Evolutionary conservation across 2,888 invertebrate genomes (phyloP).

Genomic region (Lucinisca nassula): DNA sequence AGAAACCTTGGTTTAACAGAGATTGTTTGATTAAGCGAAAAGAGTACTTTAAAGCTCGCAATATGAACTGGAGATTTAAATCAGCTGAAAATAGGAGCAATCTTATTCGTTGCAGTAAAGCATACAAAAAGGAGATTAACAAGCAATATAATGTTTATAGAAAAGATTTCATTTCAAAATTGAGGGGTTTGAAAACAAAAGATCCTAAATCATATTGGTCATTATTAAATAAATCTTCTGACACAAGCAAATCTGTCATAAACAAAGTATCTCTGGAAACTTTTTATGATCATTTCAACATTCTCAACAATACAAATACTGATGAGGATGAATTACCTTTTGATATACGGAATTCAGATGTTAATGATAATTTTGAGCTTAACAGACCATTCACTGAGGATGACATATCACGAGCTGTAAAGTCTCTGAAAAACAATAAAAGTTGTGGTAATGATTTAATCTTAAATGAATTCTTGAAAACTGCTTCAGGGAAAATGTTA

Average conservation of each 20-base stretch:
- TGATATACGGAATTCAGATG: background rate
- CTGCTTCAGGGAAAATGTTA: constrained; percentile 1
- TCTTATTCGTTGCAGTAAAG: constrained; percentile 8
- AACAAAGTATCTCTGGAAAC: background rate
- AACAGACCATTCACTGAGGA: background rate
- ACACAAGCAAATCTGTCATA: background rate
- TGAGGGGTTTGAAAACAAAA: background rate
- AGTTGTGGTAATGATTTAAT: background rate
- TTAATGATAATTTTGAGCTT: background rate
- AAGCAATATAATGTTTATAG: background rate
- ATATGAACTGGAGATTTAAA: background rate
- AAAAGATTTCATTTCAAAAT: background rate
- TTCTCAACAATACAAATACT: background rate
- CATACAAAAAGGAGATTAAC: background rate
- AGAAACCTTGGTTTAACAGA: constrained; percentile 5
- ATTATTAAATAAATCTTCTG: background rate
- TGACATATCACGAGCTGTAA: background rate
- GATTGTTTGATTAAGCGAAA: constrained; percentile 4
- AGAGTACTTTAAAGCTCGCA: background rate
- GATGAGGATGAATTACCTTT: background rate
- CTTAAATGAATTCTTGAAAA: background rate
- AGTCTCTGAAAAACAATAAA: background rate
- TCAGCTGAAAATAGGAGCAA: background rate
- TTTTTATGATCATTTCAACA: constrained; percentile 1
- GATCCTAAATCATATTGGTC: constrained; percentile 11